Conservation (phyloP, 2,113 vertebrate genomes). For the Caretta caretta region DNA sequence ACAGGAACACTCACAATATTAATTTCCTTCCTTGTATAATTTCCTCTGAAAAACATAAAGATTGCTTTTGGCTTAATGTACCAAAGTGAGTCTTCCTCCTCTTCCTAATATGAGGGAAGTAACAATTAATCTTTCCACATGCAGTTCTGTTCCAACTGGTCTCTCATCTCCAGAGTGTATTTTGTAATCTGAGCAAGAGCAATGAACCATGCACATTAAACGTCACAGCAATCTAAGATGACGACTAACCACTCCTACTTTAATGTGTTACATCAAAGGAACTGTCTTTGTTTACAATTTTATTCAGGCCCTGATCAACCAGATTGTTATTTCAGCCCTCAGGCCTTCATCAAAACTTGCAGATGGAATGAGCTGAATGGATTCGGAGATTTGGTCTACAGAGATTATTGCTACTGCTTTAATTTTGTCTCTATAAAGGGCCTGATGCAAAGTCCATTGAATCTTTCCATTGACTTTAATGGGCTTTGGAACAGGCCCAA, state of each 20-base stretch:
- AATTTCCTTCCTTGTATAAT: neutral
- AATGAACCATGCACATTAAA: neutral
- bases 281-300: neutral
- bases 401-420: neutral
- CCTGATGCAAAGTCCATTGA: neutral
- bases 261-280: neutral
- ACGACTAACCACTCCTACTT: neutral
- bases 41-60: constrained; percentile 29
- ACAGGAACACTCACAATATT: neutral
- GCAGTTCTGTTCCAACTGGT: constrained; percentile 35
- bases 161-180: constrained; percentile 11
- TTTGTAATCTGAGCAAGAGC: neutral
- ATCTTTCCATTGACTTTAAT: neutral
- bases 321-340: neutral
- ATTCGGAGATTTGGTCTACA: neutral
- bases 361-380: neutral
- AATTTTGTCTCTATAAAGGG: neutral
- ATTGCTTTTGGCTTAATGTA: constrained; percentile 23
- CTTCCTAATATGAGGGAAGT: constrained; percentile 25
- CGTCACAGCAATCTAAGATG: neutral
- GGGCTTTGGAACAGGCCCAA: neutral
- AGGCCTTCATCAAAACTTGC: neutral
- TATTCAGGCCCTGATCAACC: neutral
- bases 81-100: constrained; percentile 21
- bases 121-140: constrained; percentile 40